Conservation (phyloP, 2,113 vertebrate genomes). For the Sander lucioperca region DNA sequence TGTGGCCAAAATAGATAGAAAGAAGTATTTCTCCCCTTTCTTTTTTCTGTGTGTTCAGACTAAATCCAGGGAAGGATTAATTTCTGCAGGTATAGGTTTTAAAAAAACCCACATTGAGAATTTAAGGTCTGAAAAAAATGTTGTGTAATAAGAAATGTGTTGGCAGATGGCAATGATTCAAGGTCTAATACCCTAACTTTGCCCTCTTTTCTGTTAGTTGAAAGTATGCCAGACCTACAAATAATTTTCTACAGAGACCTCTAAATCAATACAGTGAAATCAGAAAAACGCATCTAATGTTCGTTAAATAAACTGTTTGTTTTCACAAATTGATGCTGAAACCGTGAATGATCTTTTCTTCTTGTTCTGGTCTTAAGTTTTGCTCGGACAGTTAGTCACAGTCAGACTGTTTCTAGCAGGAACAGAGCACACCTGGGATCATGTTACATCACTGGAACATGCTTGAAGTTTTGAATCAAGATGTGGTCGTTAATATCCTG, state of each 20-base stretch:
- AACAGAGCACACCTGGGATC: background rate
- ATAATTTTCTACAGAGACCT: background rate
- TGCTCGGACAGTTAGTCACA: background rate
- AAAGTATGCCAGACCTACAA: background rate
- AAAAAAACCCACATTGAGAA: conserved; percentile 1
- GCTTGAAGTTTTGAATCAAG: background rate
- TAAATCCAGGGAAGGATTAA: conserved; percentile 42
- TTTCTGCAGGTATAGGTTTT: conserved; percentile 34
- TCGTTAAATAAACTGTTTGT: conserved; percentile 3
- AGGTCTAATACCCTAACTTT: conserved; percentile 3
- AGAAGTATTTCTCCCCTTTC: conserved; percentile 5
- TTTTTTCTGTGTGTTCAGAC: conserved; percentile 15
- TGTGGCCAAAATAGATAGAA: conserved; percentile 24
- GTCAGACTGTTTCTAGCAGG: background rate
- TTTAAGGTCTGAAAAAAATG: background rate
- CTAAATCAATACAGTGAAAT: conserved; percentile 7
- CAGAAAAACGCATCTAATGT: conserved; percentile 1
- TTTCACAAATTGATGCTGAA: background rate
- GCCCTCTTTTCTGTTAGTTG: background rate
- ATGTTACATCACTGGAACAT: background rate
- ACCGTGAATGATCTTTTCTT: background rate
- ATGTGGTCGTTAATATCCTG: background rate
- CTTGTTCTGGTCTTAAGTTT: background rate
- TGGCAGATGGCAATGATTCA: background rate
- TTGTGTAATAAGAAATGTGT: conserved; percentile 15